Evolutionary conservation across 1,140 invertebrate species (phyloP).

Genomic region (Limonius californicus): DNA sequence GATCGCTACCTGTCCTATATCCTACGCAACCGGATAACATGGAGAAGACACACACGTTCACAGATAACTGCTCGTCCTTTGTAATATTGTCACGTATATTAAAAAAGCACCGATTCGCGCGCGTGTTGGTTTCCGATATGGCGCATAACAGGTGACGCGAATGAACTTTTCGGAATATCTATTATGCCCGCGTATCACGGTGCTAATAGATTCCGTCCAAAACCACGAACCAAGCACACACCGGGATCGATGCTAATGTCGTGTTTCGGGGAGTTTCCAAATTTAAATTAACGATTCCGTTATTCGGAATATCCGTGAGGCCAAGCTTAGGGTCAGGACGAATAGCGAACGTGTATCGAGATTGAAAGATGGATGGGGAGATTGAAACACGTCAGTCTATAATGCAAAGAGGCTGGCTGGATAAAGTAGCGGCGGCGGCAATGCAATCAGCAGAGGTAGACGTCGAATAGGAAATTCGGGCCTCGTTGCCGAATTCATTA

Average conservation of each 20-base stretch:
- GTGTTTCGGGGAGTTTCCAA: conserved; percentile 3
- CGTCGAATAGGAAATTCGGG: too few species aligned
- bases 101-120: conserved; percentile 10
- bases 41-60: conserved; percentile 3
- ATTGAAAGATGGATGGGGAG: neutral
- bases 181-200: conserved; percentile 4
- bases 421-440: too few species aligned
- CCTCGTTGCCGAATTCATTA: neutral
- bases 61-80: neutral
- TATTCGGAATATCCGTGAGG: neutral
- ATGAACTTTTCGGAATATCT: conserved; percentile 11
- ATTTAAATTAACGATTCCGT: conserved; percentile 10
- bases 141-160: conserved; percentile 9
- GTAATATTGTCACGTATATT: conserved; percentile 13
- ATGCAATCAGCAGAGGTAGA: too few species aligned
- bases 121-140: conserved; percentile 5
- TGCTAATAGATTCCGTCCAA: conserved; percentile 12
- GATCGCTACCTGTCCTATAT: neutral
- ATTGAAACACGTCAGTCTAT: neutral
- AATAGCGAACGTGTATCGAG: neutral
- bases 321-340: neutral
- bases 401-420: neutral
- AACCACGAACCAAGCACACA: neutral
- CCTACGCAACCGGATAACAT: neutral
- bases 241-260: conserved; percentile 13